Evolutionary conservation across 2,113 vertebrate genomes (phyloP).

Genomic region (Dolichallabes microphthalmus): DNA sequence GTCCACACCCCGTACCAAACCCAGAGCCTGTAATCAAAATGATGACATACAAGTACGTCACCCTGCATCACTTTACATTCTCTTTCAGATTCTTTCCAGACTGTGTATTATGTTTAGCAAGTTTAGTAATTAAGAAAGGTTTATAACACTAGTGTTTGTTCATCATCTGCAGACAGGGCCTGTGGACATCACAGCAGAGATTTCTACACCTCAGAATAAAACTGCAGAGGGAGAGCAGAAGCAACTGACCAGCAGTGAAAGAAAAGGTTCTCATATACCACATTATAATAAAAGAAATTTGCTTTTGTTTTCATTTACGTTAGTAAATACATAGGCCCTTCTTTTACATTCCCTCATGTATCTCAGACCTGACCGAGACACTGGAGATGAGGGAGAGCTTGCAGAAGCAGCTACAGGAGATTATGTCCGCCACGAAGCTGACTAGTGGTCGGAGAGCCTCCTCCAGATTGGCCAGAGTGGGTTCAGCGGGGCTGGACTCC

Average conservation of each 20-base stretch:
- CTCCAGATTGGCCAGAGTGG: conserved; percentile 70
- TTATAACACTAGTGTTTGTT: background rate
- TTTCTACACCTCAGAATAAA: conserved; percentile 38
- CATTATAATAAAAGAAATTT: background rate
- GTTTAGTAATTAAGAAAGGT: background rate
- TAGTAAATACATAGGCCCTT: background rate
- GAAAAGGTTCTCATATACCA: conserved; percentile 71
- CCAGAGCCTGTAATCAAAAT: conserved; percentile 27
- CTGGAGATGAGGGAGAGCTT: conserved; percentile 93
- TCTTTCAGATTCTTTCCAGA: background rate
- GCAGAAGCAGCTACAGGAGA: conserved; percentile 91
- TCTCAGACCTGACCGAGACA: conserved; percentile 76
- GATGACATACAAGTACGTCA: conserved; percentile 45
- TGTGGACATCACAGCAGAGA: conserved; percentile 48
- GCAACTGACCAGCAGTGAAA: conserved; percentile 63
- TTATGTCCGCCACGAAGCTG: conserved; percentile 93
- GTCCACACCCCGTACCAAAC: conserved; percentile 52
- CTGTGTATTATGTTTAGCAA: background rate
- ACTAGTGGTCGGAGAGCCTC: conserved; percentile 76
- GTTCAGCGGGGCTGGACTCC: conserved; percentile 74
- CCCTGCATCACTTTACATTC: background rate
- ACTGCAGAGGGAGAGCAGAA: conserved; percentile 57
- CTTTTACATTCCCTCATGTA: background rate
- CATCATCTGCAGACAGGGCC: conserved; percentile 44
- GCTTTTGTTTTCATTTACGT: background rate